Percentiles rank a stretch among this genome's conserved stretches.
These are phyloP conservation scores for Furcula furcula DNA, from an alignment of 2,888 invertebrate species.

Conservation along the genomic window DNA sequence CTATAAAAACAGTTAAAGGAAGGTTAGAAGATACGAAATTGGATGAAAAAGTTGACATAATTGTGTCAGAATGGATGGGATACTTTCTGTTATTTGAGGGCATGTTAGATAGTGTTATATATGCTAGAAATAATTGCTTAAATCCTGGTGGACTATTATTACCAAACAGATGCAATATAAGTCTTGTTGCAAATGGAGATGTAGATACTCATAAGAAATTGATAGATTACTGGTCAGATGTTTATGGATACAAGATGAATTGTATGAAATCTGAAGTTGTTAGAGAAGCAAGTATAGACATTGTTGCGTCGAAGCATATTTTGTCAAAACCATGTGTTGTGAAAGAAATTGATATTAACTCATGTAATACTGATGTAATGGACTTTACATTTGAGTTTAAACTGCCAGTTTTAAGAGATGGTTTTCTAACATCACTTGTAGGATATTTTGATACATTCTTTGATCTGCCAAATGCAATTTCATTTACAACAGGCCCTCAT, in stretches of 20 bases:
- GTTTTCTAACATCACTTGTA: constrained; percentile 89
- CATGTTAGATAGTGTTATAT: constrained; percentile 97
- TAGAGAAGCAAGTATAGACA: constrained; percentile 84
- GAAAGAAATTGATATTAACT: constrained; percentile 88
- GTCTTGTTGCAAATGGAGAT: constrained; percentile 91
- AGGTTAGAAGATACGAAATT: constrained; percentile 91
- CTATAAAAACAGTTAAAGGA: constrained; percentile 91
- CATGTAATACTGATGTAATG: constrained; percentile 86
- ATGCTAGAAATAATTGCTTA: constrained; percentile 91
- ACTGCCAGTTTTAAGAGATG: constrained; percentile 83
- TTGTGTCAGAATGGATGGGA: constrained; percentile 99
- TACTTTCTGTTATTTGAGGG: constrained; percentile 98
- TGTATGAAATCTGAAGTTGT: constrained; percentile 93
- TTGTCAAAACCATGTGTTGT: constrained; percentile 85
- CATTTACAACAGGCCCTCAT: constrained; percentile 90
- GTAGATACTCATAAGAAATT: constrained; percentile 85
- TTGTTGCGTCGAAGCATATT: constrained; percentile 80
- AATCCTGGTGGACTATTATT: constrained; percentile 88
- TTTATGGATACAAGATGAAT: constrained; percentile 96
- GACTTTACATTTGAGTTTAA: constrained; percentile 88
- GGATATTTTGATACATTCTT: constrained; percentile 97
- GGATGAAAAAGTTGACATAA: constrained; percentile 92
- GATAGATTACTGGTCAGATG: constrained; percentile 95
- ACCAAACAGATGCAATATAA: constrained; percentile 92
- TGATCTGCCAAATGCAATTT: constrained; percentile 84